Evolutionary conservation across 1,140 invertebrate species (phyloP).

Genomic region (Eriosoma lanigerum): DNA sequence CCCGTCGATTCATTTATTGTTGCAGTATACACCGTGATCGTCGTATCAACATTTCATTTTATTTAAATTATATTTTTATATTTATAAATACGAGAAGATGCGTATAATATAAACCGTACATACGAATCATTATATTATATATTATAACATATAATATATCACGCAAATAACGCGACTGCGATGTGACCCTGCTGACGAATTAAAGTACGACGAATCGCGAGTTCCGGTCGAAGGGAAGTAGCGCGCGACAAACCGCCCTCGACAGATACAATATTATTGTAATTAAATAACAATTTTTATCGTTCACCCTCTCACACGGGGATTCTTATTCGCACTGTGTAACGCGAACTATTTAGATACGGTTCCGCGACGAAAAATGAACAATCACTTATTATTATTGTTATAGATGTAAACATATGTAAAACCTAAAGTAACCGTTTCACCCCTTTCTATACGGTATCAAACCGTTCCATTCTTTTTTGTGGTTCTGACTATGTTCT

Average conservation of each 20-base stretch:
- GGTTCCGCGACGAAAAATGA: neutral
- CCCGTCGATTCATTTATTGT: neutral
- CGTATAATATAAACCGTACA: neutral
- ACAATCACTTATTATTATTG: neutral
- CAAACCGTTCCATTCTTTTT: no score
- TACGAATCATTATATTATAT: no score
- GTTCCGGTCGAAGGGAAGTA: constrained; percentile 19
- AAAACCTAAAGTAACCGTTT: no score
- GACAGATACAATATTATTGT: constrained; percentile 47
- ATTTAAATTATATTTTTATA: neutral
- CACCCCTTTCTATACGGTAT: no score
- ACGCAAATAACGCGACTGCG: constrained; percentile 12
- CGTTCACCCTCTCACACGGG: neutral
- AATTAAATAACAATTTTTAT: constrained; percentile 48
- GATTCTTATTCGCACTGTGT: neutral
- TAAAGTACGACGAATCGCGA: constrained; percentile 30
- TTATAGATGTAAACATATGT: no score
- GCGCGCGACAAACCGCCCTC: constrained; percentile 32
- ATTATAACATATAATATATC: neutral
- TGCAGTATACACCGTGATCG: neutral
- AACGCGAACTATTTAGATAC: constrained; percentile 9
- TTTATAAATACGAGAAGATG: neutral
- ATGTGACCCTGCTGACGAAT: neutral
- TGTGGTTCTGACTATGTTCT: no score
- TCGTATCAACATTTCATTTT: neutral